phyloP scores from a whole-genome alignment of 2,888 invertebrate species.

The Papilio elwesi region DNA sequence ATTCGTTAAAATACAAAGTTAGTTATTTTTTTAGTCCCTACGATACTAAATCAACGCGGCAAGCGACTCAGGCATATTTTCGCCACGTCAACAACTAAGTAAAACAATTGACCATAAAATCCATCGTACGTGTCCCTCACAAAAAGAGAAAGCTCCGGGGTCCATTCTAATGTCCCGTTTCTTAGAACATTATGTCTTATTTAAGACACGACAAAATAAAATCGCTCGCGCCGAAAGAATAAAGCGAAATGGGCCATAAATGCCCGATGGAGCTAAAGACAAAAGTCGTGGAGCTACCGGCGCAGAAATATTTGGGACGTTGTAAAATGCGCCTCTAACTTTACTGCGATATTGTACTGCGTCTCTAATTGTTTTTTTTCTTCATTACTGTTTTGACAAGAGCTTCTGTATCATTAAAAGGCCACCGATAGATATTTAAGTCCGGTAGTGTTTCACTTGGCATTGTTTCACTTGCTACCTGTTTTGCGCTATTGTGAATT shows the following conservation, averaged over 20 bases:
- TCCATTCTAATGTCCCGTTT: conserved; percentile 79
- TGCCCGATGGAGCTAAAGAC: conserved; percentile 64
- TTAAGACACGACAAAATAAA: conserved; percentile 79
- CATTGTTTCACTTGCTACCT: conserved; percentile 37
- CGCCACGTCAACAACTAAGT: conserved; percentile 70
- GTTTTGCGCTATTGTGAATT: conserved; percentile 50
- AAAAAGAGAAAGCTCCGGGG: conserved; percentile 77
- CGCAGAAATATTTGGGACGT: conserved; percentile 73
- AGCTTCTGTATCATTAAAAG: conserved; percentile 75
- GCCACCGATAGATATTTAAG: conserved; percentile 40
- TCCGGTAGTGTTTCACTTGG: conserved; percentile 31
- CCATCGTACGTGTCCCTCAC: conserved; percentile 74
- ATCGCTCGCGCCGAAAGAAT: conserved; percentile 72
- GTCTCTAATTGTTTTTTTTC: conserved; percentile 60
- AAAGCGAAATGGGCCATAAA: conserved; percentile 79
- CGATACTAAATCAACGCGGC: conserved; percentile 44
- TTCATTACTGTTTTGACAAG: conserved; percentile 70
- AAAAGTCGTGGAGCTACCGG: conserved; percentile 75
- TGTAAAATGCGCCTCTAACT: conserved; percentile 70
- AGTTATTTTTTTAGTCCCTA: conserved; percentile 1
- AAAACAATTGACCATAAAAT: conserved; percentile 82
- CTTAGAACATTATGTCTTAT: conserved; percentile 83
- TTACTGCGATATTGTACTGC: conserved; percentile 78
- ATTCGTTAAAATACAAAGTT: not conserved
- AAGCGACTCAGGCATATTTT: conserved; percentile 55